Base-by-base conservation (phyloP, 2,797 vertebrate genomes). In the Melanotaenia parkinsoni region DNA sequence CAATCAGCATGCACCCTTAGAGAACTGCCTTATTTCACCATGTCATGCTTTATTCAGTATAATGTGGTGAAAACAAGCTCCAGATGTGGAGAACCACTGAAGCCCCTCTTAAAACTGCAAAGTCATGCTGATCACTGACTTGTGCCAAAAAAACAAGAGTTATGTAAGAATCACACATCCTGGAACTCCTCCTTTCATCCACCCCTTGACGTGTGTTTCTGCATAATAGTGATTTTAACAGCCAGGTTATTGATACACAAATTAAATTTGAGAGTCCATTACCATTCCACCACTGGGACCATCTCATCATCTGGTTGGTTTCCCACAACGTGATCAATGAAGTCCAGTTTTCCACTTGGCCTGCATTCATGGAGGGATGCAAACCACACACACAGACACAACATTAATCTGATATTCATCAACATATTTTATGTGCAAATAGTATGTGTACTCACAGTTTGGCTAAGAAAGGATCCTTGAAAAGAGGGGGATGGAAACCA, bases 261-360 rank as follows among this genome's bases (percentile, higher is more conserved):
- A 63, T 16, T 2, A 20, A 8, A 47, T n/a, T 9, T 28, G 4
- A 37, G 11, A 32, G 18, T 40, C 22, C n/a, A 80, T 95, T 92
- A 99, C 98, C 98, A 99, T 38, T 99, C 97, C 0, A 95, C 96
- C 72, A 95, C 94, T 12, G 97, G 85, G 45, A 93, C 88, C 98
- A 99, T 99, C 88, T 97, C 95, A 13, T 96, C 90, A 7, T 98
- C 96, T 0, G 96, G 95, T 79, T 99, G 97, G 88, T 99, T 99
- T 67, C 97, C 98, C 81, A 99, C 98, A 0, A 99, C 91, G 0
- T 99, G 98, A 83, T 99, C 98, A 0, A 99, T 94, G 22, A 97
- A 95, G 86, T 94, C 90, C 6, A 99, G 94, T 38, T 95, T 93
- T 62, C 91, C 83, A 0, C 28, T 88, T 0, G 97, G 95, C 63